These are phyloP conservation scores for Heliconius melpomene DNA, from an alignment of 1,140 invertebrate species.

Conservation along the genomic window DNA sequence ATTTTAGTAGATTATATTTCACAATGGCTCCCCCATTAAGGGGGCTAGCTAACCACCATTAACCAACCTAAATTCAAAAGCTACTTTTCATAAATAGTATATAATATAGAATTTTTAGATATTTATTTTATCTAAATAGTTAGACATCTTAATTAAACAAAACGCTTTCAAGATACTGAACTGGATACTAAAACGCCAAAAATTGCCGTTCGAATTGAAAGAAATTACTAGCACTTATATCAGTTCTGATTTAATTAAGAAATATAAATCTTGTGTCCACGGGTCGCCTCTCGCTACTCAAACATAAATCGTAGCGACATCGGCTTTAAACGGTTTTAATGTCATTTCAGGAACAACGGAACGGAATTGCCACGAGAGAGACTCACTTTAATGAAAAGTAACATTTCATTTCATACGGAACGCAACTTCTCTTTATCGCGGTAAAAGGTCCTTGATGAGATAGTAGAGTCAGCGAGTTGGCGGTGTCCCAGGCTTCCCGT, in stretches of 20 bases:
- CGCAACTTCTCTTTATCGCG: slow-evolving; percentile 45
- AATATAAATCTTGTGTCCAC: slow-evolving; percentile 16
- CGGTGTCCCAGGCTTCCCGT: slow-evolving; percentile 60
- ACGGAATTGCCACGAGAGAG: slow-evolving; percentile 28
- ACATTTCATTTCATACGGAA: slow-evolving; percentile 27
- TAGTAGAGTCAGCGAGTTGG: slow-evolving; percentile 64
- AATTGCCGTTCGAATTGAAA: too few relatives aligned
- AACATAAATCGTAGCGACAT: slow-evolving; percentile 34
- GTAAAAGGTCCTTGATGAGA: slow-evolving; percentile 47
- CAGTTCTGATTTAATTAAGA: slow-evolving; percentile 31
- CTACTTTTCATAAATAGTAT: too few relatives aligned
- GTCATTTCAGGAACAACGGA: slow-evolving; percentile 22
- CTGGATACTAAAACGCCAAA: too few relatives aligned
- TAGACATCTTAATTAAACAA: too few relatives aligned
- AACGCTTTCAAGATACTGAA: too few relatives aligned
- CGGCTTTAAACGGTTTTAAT: slow-evolving; percentile 28
- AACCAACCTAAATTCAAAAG: too few relatives aligned
- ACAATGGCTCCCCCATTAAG: too few relatives aligned
- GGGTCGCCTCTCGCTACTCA: neutral
- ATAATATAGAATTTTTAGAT: too few relatives aligned
- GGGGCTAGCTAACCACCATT: too few relatives aligned
- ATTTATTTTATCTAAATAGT: too few relatives aligned
- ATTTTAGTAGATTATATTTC: too few relatives aligned
- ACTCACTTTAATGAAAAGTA: slow-evolving; percentile 25
- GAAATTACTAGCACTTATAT: too few relatives aligned